These are phyloP conservation scores for Tyrophagus putrescentiae DNA, from an alignment of 1,140 invertebrate species.

Conservation along the genomic window DNA sequence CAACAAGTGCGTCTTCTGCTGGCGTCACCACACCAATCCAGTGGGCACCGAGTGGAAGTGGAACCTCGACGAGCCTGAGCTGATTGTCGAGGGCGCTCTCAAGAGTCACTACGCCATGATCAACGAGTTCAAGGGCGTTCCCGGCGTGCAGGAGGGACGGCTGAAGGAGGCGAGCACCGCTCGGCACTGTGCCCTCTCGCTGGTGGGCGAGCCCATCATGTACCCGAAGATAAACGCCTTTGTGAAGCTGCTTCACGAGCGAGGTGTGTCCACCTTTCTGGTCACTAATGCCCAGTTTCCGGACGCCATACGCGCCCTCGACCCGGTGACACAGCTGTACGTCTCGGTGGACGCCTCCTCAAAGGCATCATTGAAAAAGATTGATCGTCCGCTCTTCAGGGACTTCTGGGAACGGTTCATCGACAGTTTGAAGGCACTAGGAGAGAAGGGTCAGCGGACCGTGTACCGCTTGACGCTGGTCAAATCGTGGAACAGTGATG, in stretches of 20 bases:
- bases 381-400: conserved; percentile 46
- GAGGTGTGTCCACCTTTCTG: conserved; percentile 44
- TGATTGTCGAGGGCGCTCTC: conserved; percentile 41
- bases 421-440: conserved; percentile 41
- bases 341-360: conserved; percentile 49
- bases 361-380: conserved; percentile 48
- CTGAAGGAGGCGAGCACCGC: conserved; percentile 40
- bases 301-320: conserved; percentile 41
- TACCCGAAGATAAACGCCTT: conserved; percentile 49
- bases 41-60: conserved; percentile 53
- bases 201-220: conserved; percentile 53
- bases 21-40: conserved; percentile 51
- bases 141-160: conserved; percentile 42
- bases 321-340: conserved; percentile 48
- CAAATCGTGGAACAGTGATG: conserved; percentile 47
- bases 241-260: conserved; percentile 39
- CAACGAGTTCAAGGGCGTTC: conserved; percentile 48
- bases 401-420: conserved; percentile 49
- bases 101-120: conserved; percentile 45
- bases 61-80: conserved; percentile 45
- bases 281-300: conserved; percentile 52
- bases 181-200: conserved; percentile 46
- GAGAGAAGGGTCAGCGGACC: conserved; percentile 45
- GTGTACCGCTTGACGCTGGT: conserved; percentile 49
- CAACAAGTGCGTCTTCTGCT: conserved; percentile 53